Base-by-base conservation (phyloP, 2,113 vertebrate genomes). In the Larimichthys polyactis region DNA sequence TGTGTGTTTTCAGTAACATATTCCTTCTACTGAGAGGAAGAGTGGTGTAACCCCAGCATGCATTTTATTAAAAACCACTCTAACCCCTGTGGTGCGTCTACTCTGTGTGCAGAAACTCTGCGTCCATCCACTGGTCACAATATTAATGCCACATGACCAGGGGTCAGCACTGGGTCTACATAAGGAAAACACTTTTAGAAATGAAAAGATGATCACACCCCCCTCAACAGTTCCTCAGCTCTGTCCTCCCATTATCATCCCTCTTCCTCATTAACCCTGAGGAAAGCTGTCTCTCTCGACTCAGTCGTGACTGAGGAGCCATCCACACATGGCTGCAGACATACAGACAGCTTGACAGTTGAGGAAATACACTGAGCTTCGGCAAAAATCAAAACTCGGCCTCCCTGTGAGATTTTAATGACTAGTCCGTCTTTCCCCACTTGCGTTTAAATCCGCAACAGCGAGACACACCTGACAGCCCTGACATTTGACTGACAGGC, bases 401-500 rank as follows among this genome's bases (percentile, higher is more conserved):
- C 81, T 87, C 79, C 73, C 46, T 62, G 77, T 5, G 22, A 82
- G 78, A 82, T 92, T 92, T 91, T 93, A 94, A 92, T 92, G 91
- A 90, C 85, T 83, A 86, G 85, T 73, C 71, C 73, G 83, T 54
- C 82, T 78, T 75, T 79, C 71, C 63, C 48, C n/a, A 60, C 81
- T 84, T 71, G 32, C 51, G 78, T 75, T 83, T 78, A 85, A 85
- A 75, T 85, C 66, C 20, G 60, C 64, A 74, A 77, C 51, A 51
- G 78, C 64, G 48, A 86, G 81, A 84, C 87, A 77, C 77, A 88
- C 72, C 87, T 92, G 91, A 90, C 90, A 89, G 84, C 48, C 69
- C 66, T 89, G 92, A 88, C 70, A 19, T 90, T 90, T 94, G 92
- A 95, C 75, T 90, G 94, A 92, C 94, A 93, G 87, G 81, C 78